Base-by-base conservation (phyloP, 2,113 vertebrate species). In the Anthoscopus minutus region DNA sequence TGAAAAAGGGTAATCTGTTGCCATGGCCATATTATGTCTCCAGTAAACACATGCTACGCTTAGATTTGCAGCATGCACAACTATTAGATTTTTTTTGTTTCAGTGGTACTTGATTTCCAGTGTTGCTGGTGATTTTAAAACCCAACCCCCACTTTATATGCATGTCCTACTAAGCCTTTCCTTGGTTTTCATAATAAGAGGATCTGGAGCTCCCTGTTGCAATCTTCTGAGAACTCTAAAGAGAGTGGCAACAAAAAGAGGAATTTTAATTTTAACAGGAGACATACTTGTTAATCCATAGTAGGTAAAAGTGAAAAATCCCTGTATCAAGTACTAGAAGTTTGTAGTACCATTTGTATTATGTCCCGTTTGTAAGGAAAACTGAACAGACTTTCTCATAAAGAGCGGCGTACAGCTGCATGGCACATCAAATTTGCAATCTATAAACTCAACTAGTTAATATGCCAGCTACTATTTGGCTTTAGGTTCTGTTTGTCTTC, bases 341-440 rank as follows among this genome's bases (percentile, higher is more conserved):
- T 70, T 27, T 80, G 16, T 54, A 20, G 30, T 51, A 42, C 35
- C 21, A 11, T 91, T 87, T 67, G 13, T 27, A 6, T 51, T 66
- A 24, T 47, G 72, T 80, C 40, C 40, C 57, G 0, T n/a, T 77
- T 19, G 8, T 47, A 31, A 74, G 60, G 24, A 33, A 37, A 81
- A 18, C 16, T 30, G 35, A 56, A 45, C 0, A 7, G 72, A 74
- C 48, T 21, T 53, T 79, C 45, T 83, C 13, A 9, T 33, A 17
- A 81, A 70, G 38, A 88, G 21, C 82, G 60, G 56, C 0, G 2
- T 48, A 16, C 6, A 9, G 66, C 66, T 80, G 15, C 3, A 4
- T 35, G 62, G 6, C 27, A 5, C 0, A 1, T 84, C 54, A 21
- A 31, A 76, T 54, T 38, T 74, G 19, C 8, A 24, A 0, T 22